Conservation (phyloP, 2,113 vertebrate species). For the Climacteris rufus region DNA sequence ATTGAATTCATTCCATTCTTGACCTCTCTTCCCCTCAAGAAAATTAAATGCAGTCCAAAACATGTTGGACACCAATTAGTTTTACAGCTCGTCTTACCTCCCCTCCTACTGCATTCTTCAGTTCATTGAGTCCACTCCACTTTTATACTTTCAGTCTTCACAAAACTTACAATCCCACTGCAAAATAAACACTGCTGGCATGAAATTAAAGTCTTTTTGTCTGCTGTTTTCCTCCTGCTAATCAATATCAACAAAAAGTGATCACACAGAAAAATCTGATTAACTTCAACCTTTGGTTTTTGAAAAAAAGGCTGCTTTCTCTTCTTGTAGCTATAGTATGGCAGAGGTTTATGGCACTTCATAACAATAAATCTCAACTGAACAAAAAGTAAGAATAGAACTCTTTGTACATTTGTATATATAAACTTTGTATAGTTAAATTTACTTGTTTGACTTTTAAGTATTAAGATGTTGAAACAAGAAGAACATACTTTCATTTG, state of each 20-base stretch:
- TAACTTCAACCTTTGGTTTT: neutral
- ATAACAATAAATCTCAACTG: neutral
- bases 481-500: neutral
- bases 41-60: conserved; percentile 77
- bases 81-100: conserved; percentile 69
- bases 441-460: neutral
- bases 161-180: neutral
- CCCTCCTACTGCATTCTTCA: conserved; percentile 64
- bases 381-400: neutral
- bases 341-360: neutral
- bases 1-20: conserved; percentile 81
- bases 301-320: neutral
- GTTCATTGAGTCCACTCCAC: conserved; percentile 46
- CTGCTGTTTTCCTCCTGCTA: conserved; percentile 1
- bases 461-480: neutral
- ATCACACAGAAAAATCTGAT: neutral
- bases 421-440: neutral
- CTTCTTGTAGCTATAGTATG: neutral
- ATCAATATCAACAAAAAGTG: neutral
- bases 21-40: conserved; percentile 78
- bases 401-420: neutral
- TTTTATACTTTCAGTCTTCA: neutral
- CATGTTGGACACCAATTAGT: conserved; percentile 74
- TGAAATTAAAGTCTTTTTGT: conserved; percentile 37
- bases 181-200: conserved; percentile 32